phyloP scores from a whole-genome alignment of 2,888 invertebrate species.

The Drosophila mercatorum region DNA sequence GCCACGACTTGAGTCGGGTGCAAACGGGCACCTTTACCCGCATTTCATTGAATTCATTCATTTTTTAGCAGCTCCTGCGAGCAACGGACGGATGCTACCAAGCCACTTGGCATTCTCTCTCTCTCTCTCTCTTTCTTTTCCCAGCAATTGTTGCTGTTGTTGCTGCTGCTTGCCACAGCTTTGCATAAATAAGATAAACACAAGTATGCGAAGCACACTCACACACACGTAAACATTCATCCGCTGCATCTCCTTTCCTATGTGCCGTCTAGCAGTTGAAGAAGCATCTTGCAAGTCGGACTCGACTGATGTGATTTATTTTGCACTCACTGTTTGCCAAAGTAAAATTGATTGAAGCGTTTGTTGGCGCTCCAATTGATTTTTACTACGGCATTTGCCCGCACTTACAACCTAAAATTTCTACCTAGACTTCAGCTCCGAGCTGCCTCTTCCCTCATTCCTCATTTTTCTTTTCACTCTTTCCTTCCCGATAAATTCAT shows the following conservation, averaged over 20 bases:
- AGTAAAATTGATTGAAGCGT: conserved; percentile 81
- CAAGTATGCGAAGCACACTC: conserved; percentile 48
- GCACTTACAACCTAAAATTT: conserved; percentile 13
- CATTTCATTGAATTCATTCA: conserved; percentile 79
- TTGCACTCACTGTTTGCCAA: conserved; percentile 79
- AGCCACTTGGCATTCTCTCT: conserved; percentile 24
- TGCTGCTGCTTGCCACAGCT: conserved; percentile 69
- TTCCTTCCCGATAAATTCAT: background rate
- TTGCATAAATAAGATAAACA: conserved; percentile 81
- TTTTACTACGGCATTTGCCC: conserved; percentile 47
- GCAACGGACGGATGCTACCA: conserved; percentile 14
- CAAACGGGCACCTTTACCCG: conserved; percentile 49
- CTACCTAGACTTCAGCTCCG: background rate
- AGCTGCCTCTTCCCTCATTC: background rate
- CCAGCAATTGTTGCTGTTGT: conserved; percentile 25
- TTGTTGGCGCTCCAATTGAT: conserved; percentile 77
- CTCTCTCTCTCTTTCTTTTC: conserved; percentile 4
- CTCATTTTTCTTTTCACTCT: too few species aligned
- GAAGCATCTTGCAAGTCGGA: conserved; percentile 51
- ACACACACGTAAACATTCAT: background rate
- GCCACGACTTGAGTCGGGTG: conserved; percentile 20
- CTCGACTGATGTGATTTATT: conserved; percentile 75
- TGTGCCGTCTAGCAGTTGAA: background rate
- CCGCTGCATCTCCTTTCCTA: background rate
- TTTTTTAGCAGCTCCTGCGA: conserved; percentile 65